Evolutionary conservation across 1,140 invertebrate genomes (phyloP), one percentile per base, ranked within the genome.

Genomic region (Araneus ventricosus): DNA sequence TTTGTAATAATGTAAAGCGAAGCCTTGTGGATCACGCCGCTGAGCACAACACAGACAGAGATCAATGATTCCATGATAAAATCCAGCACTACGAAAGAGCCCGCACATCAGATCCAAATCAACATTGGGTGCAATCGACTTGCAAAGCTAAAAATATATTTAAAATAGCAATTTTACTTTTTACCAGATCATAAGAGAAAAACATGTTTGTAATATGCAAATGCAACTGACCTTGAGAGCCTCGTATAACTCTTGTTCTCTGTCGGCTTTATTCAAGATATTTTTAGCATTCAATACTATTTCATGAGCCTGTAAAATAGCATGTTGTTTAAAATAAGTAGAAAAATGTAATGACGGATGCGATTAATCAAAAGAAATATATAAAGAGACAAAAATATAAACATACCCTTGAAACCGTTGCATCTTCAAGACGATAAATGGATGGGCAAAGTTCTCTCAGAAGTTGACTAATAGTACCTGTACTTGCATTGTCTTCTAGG

Each of bases 341-440:
- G 30, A 37, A 75, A 1, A 39, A 22, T 41, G 20, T 80, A 52
- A 52, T 80, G 79, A 7, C 22, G 63, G 79, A 27, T 27, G n/a
- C 14, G 14, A 52, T 2, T 52, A 52, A 52, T 52, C 10, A 52
- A 45, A 45, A 52, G 45, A 52, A 24, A 17, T 75, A 4, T 75
- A 20, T 84, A 10, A 52, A 27, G 6, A 84, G 7, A 52, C 52
- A 52, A 30, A n/a, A 85, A 94, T 94, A 88, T 14, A 17, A 1
- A 84, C 94, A 95, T 96, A 98, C 97, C 96, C 99, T 98, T 30
- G 98, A 97, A 95, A 98, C 99, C 57, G 98, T 97, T 27, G 98
- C 99, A 96, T 99, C 99, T 96, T 99, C 99, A 94, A 97, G 97
- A 94, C 97, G 97, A 95, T 99, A 99, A 1, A 99, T 96, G 94